Conservation (phyloP, 2,113 vertebrate species). For the Epinephelus fuscoguttatus region DNA sequence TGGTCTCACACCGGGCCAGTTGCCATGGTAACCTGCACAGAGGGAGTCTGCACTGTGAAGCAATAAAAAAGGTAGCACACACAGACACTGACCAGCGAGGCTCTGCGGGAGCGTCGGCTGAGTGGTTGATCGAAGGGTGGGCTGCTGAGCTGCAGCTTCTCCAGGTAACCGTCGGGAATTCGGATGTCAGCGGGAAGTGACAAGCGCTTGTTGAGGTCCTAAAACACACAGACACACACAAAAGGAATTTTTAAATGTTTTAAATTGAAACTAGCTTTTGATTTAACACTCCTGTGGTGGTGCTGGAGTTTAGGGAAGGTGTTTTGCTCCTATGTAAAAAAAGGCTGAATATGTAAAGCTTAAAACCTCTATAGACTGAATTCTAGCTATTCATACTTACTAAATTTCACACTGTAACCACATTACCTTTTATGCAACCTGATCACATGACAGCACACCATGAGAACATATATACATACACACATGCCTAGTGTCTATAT, state of each 20-base stretch:
- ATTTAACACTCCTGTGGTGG: background rate
- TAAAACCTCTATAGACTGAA: background rate
- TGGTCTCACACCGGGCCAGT: slow-evolving; percentile 53
- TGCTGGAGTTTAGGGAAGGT: background rate
- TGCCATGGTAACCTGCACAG: slow-evolving; percentile 65
- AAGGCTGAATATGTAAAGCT: background rate
- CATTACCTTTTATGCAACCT: background rate
- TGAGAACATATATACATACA: background rate
- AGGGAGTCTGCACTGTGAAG: slow-evolving; percentile 17
- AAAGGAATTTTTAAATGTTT: slow-evolving; percentile 58
- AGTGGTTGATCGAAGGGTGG: slow-evolving; percentile 96
- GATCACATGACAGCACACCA: background rate
- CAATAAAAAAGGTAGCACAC: slow-evolving; percentile 17
- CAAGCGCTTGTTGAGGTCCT: slow-evolving; percentile 98
- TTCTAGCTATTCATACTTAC: background rate
- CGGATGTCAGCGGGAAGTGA: slow-evolving; percentile 98
- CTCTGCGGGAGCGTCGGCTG: slow-evolving; percentile 95
- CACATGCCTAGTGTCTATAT: background rate
- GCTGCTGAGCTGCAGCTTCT: slow-evolving; percentile 97
- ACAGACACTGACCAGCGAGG: slow-evolving; percentile 89
- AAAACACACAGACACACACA: background rate
- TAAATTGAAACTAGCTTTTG: background rate
- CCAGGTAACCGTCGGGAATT: slow-evolving; percentile 97
- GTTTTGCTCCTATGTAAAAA: background rate
- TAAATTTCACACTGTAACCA: background rate